Conservation (phyloP, 2,113 vertebrate species). For the Cryptotis parvus region DNA sequence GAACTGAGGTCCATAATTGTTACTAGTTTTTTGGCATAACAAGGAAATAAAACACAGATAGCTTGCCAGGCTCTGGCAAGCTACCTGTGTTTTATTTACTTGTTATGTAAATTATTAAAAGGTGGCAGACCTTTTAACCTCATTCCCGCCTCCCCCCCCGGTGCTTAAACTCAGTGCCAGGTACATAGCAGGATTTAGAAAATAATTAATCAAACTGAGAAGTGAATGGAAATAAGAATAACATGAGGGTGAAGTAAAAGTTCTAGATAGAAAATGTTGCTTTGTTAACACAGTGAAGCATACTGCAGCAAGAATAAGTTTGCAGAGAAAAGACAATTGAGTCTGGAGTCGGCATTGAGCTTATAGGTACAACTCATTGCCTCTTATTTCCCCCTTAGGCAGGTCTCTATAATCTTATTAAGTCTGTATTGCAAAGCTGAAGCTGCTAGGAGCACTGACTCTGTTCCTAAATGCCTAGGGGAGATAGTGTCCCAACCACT, state of each 20-base stretch:
- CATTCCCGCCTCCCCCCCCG: not conserved
- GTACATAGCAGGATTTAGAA: not conserved
- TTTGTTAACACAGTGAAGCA: not conserved
- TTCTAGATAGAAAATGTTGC: not conserved
- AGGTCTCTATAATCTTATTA: too few relatives aligned
- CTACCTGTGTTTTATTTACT: too few relatives aligned
- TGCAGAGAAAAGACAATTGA: not conserved
- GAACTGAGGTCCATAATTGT: too few relatives aligned
- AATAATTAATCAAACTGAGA: not conserved
- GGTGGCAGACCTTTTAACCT: not conserved
- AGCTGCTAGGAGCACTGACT: too few relatives aligned
- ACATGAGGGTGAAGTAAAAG: not conserved
- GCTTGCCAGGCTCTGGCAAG: too few relatives aligned
- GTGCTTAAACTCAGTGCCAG: not conserved
- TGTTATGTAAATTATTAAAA: too few relatives aligned
- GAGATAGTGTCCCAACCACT: too few relatives aligned
- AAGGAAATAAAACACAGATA: too few relatives aligned
- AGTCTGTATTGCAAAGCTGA: too few relatives aligned
- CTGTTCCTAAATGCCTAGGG: too few relatives aligned
- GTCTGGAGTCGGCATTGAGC: not conserved
- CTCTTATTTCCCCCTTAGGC: too few relatives aligned
- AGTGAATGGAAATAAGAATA: not conserved
- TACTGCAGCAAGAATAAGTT: not conserved
- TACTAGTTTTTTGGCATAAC: too few relatives aligned
- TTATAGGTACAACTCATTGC: not conserved